Evolutionary conservation across 1,140 invertebrate species (phyloP).

Genomic region (Asbolus verrucosus): DNA sequence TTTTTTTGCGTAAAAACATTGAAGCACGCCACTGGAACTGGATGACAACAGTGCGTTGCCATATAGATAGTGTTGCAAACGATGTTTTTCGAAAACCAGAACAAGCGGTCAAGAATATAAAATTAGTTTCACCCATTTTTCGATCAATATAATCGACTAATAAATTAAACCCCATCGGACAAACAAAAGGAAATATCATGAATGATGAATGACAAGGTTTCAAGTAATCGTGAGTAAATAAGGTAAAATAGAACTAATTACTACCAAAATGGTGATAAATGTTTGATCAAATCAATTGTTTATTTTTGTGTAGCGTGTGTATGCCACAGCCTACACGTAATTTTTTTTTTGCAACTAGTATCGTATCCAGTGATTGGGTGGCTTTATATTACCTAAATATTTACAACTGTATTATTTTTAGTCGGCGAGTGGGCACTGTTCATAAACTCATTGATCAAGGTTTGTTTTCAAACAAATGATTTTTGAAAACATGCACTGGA

Average conservation of each 20-base stretch:
- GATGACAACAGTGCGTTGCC: constrained; percentile 5
- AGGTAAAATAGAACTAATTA: constrained; percentile 16
- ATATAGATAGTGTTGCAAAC: background rate
- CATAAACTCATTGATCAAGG: too few species aligned
- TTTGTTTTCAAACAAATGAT: too few species aligned
- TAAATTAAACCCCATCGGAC: background rate
- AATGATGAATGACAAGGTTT: constrained; percentile 16
- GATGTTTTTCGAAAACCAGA: constrained; percentile 7
- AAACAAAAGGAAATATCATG: constrained; percentile 6
- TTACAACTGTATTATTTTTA: too few species aligned
- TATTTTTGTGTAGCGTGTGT: background rate
- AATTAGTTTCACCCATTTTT: background rate
- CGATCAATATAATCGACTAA: background rate
- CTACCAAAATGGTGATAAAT: constrained; percentile 6
- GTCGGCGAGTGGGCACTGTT: too few species aligned
- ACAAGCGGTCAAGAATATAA: constrained; percentile 24
- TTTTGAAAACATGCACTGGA: too few species aligned
- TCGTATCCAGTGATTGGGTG: too few species aligned
- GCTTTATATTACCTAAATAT: too few species aligned
- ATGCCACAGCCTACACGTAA: too few species aligned
- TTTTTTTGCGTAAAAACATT: background rate
- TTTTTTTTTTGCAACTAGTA: too few species aligned
- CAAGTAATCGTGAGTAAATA: constrained; percentile 18
- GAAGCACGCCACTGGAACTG: background rate
- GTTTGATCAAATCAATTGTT: constrained; percentile 17